Conservation (phyloP, 2,888 invertebrate genomes). For the Dasypogon diadema region DNA sequence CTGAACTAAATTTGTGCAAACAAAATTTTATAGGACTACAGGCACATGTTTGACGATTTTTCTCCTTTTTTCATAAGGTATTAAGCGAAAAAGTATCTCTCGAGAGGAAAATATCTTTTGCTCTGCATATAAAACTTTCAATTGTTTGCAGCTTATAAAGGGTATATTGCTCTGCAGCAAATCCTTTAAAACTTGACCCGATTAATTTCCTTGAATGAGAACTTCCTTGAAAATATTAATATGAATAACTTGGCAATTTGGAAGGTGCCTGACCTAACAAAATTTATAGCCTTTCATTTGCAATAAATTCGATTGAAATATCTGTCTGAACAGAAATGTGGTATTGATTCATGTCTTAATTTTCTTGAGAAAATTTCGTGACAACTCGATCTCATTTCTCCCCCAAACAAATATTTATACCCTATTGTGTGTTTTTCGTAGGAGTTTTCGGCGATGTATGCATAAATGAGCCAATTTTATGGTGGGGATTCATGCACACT, state of each 20-base stretch:
- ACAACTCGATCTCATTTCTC: neutral
- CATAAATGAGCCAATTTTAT: slow-evolving; percentile 42
- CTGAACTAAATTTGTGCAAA: slow-evolving; percentile 19
- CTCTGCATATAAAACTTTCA: slow-evolving; percentile 36
- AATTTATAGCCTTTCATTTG: no score
- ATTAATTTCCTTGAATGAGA: neutral
- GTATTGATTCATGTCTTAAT: neutral
- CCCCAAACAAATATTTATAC: neutral
- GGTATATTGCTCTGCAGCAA: neutral
- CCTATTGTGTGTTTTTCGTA: neutral
- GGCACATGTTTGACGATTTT: neutral
- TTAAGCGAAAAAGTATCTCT: slow-evolving; percentile 7
- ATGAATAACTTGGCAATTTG: no score
- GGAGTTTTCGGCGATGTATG: neutral
- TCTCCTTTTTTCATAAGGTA: slow-evolving; percentile 12
- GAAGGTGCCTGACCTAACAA: no score
- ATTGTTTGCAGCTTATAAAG: neutral
- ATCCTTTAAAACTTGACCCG: slow-evolving; percentile 9
- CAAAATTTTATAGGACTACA: slow-evolving; percentile 4
- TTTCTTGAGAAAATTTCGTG: neutral
- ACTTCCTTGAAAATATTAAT: no score
- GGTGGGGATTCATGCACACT: neutral
- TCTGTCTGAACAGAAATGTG: neutral
- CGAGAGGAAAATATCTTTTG: slow-evolving; percentile 22
- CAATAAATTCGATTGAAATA: no score